A percentile compares a stretch with the other conserved stretches of the same genome.
Conservation (phyloP, 2,888 invertebrate genomes). For the Drosophila lacicola region DNA sequence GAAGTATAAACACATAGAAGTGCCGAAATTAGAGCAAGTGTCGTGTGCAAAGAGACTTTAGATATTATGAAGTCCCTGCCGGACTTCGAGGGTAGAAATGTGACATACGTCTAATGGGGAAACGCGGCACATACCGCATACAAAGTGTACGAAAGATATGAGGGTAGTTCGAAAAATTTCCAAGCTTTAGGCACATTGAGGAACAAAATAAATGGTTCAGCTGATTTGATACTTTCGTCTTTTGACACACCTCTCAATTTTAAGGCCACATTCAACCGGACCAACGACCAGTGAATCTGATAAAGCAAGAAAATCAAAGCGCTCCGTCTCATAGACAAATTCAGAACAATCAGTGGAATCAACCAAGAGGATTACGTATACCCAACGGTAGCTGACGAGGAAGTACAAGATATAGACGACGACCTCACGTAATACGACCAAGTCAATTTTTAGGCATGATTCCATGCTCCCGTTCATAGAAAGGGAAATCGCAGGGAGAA, state of each 20-base stretch:
- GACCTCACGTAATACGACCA: not conserved
- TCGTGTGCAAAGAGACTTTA: no score
- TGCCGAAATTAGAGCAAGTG: not conserved
- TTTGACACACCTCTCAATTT: no score
- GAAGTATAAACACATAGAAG: not conserved
- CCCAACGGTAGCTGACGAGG: not conserved
- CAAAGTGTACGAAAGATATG: not conserved
- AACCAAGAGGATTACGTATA: not conserved
- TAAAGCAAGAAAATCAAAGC: not conserved
- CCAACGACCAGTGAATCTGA: no score
- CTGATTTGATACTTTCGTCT: no score
- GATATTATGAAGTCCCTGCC: no score
- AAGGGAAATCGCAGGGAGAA: not conserved
- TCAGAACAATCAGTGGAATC: not conserved
- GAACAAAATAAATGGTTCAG: no score
- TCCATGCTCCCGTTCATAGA: not conserved
- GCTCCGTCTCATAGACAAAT: not conserved
- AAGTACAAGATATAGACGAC: not conserved
- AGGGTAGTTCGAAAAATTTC: no score
- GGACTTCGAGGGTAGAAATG: no score
- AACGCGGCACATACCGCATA: not conserved
- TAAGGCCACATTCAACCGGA: no score
- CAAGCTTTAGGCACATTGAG: no score
- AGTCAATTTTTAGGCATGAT: not conserved
- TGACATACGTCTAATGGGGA: not conserved